A percentile compares a stretch with the other conserved stretches of the same genome.
phyloP scores from a whole-genome alignment of 2,888 invertebrate species.

The Tetramorium bicarinatum region DNA sequence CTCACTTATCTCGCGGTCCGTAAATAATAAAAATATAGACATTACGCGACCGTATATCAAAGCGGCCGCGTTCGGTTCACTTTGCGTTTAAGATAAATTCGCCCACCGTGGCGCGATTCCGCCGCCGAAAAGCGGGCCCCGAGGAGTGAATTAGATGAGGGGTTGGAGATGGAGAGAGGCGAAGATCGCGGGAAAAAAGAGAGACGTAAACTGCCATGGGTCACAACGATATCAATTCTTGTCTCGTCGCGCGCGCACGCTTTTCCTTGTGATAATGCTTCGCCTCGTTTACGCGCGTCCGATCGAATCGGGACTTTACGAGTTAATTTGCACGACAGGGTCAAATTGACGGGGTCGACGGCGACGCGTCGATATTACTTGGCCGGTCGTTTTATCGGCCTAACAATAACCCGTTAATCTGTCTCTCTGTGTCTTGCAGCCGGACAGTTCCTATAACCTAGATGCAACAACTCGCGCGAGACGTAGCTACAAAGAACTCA shows the following conservation, averaged over 20 bases:
- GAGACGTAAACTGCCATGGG: constrained; percentile 11
- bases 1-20: constrained; percentile 85
- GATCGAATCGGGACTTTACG: constrained; percentile 33
- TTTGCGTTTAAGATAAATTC: constrained; percentile 82
- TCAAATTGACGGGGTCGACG: constrained; percentile 59
- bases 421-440: constrained; percentile 62
- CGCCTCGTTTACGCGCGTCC: constrained; percentile 33
- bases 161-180: constrained; percentile 20
- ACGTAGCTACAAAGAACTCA: constrained; percentile 67
- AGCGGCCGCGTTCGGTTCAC: constrained; percentile 78
- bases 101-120: constrained; percentile 51
- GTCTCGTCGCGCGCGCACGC: constrained; percentile 15
- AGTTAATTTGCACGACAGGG: constrained; percentile 48
- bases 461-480: constrained; percentile 66
- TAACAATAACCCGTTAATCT: constrained; percentile 66
- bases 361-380: constrained; percentile 62
- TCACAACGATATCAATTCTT: constrained; percentile 34
- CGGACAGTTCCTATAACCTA: constrained; percentile 64
- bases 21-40: constrained; percentile 86
- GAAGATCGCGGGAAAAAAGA: constrained; percentile 21
- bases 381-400: constrained; percentile 63
- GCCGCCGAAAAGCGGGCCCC: constrained; percentile 56
- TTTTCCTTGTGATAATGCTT: constrained; percentile 38
- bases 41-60: constrained; percentile 84
- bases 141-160: constrained; percentile 73